phyloP scores from a whole-genome alignment of 2,113 vertebrate genomes.

The Megaleporinus macrocephalus region DNA sequence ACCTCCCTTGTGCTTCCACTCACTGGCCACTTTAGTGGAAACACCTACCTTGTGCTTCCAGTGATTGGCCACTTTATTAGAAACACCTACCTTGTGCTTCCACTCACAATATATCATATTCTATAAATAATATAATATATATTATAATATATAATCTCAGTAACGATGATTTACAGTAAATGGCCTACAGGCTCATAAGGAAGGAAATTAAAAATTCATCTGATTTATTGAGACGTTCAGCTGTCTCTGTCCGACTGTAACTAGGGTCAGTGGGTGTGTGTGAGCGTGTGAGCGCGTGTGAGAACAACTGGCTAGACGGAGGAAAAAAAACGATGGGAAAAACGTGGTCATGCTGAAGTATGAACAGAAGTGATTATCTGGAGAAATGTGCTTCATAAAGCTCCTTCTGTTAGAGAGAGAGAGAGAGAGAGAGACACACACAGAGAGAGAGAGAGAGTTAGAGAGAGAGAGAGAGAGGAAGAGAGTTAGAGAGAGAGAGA shows the following conservation, averaged over 20 bases:
- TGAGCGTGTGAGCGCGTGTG: background rate
- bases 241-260: background rate
- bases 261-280: conserved; percentile 19
- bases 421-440: background rate
- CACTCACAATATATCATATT: too few relatives aligned
- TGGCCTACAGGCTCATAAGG: too few relatives aligned
- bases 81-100: too few relatives aligned
- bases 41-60: too few relatives aligned
- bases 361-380: conserved; percentile 13
- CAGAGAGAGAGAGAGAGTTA: background rate
- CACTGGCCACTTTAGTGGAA: too few relatives aligned
- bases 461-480: background rate
- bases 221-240: conserved; percentile 27
- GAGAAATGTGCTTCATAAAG: background rate
- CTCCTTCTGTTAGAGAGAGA: background rate
- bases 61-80: too few relatives aligned
- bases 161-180: too few relatives aligned
- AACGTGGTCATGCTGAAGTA: conserved; percentile 14
- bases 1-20: too few relatives aligned
- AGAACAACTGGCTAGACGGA: conserved; percentile 40
- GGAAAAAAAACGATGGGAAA: conserved; percentile 10
- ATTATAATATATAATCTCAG: too few relatives aligned
- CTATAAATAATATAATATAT: too few relatives aligned
- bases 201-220: background rate
- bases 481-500: background rate